Percentiles rank a stretch among this genome's conserved stretches.
Conservation (phyloP, 2,888 invertebrate genomes). For the Zootermopsis nevadensis region DNA sequence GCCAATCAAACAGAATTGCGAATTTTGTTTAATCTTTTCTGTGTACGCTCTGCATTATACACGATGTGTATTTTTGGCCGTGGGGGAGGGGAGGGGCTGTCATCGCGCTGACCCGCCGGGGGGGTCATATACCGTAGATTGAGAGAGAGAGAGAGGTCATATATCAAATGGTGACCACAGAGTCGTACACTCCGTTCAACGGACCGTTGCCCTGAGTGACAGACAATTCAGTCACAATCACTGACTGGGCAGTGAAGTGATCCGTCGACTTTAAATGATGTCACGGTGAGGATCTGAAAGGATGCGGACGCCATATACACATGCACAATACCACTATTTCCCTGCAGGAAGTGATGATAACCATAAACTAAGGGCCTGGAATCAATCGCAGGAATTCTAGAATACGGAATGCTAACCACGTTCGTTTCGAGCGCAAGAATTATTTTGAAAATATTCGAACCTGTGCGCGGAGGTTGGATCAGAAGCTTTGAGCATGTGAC, state of each 20-base stretch:
- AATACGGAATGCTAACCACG: too few relatives aligned
- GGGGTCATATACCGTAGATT: constrained; percentile 13
- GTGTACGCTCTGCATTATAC: background rate
- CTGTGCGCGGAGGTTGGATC: background rate
- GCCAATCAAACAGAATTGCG: constrained; percentile 28
- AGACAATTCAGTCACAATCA: too few relatives aligned
- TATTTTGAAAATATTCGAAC: background rate
- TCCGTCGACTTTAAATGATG: too few relatives aligned
- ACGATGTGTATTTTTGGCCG: background rate
- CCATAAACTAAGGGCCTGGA: too few relatives aligned
- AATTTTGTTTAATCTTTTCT: constrained; percentile 39
- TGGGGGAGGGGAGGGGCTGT: background rate
- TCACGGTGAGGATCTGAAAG: too few relatives aligned
- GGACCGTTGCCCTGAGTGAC: too few relatives aligned
- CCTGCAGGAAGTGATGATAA: too few relatives aligned
- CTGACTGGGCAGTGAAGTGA: too few relatives aligned
- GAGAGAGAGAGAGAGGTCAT: background rate
- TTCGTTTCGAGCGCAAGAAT: background rate
- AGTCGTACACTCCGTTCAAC: background rate
- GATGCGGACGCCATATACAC: too few relatives aligned
- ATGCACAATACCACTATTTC: too few relatives aligned
- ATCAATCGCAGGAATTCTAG: too few relatives aligned
- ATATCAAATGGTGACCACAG: background rate
- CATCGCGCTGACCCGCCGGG: background rate
- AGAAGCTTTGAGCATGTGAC: background rate